A percentile compares a stretch with the other conserved stretches of the same genome.
phyloP scores from a whole-genome alignment of 2,113 vertebrate genomes.

The Micronisus gabar region DNA sequence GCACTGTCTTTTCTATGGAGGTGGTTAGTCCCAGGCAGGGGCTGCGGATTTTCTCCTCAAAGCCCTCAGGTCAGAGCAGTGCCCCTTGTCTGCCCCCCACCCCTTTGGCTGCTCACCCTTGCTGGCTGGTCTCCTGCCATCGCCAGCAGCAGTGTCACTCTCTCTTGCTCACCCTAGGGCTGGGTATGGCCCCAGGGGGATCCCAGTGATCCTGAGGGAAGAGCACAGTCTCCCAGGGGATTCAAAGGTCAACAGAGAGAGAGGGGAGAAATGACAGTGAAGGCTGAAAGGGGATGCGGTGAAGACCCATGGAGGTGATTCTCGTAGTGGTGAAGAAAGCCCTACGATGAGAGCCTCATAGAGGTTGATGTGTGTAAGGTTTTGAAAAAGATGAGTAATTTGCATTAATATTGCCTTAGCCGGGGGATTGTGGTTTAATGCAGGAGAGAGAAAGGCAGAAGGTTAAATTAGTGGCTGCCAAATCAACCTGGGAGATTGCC shows the following conservation, averaged over 20 bases:
- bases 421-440: not conserved
- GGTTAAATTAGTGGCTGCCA: not conserved
- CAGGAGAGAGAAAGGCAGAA: not conserved
- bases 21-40: not conserved
- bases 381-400: not conserved
- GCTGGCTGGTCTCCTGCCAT: not conserved
- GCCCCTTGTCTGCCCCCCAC: not conserved
- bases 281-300: not conserved
- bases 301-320: not conserved
- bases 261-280: not conserved
- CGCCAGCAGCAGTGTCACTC: not conserved
- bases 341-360: not conserved
- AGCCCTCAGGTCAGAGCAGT: not conserved
- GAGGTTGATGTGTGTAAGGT: not conserved
- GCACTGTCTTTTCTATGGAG: not conserved
- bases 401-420: not conserved
- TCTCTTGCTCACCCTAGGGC: not conserved
- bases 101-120: not conserved
- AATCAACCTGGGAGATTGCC: not conserved
- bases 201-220: not conserved
- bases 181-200: rapidly evolving
- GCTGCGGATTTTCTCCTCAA: not conserved
- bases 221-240: not conserved
- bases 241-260: not conserved
- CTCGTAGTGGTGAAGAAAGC: not conserved